A percentile compares a stretch with the other conserved stretches of the same genome.
Conservation (phyloP, 2,113 vertebrate species). For the Sinocyclocheilus maitianheensis region DNA sequence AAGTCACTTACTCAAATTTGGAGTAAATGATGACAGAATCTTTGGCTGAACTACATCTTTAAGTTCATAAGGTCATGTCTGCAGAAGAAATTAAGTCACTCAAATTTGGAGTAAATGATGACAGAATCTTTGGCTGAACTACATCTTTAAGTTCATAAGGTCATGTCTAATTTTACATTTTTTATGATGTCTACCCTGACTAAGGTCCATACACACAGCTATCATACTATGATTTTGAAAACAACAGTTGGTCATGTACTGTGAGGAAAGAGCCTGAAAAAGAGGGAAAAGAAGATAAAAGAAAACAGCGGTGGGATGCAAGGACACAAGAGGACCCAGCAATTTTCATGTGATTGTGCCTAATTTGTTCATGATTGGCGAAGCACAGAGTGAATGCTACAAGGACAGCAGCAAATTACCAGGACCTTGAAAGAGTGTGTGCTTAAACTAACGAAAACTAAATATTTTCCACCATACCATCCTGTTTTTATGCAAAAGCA, state of each 20-base stretch:
- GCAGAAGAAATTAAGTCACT: neutral
- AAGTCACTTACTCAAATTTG: neutral
- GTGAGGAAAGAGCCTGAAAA: slow-evolving; percentile 5
- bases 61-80: too few species aligned
- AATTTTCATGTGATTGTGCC: slow-evolving; percentile 1
- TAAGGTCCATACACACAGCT: neutral
- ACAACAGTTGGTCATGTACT: neutral
- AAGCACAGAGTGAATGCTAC: slow-evolving; percentile 20
- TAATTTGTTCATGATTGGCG: slow-evolving; percentile 32
- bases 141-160: too few species aligned
- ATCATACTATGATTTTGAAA: neutral
- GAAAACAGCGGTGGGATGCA: neutral
- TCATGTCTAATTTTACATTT: neutral
- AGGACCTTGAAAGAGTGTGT: neutral
- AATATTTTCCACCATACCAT: neutral
- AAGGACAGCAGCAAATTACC: slow-evolving; percentile 11
- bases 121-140: too few species aligned
- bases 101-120: too few species aligned
- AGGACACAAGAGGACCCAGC: slow-evolving; percentile 26
- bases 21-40: too few species aligned
- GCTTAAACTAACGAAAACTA: slow-evolving; percentile 4
- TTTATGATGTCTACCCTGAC: neutral
- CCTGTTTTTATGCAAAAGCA: slow-evolving; percentile 62
- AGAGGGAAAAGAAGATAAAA: neutral
- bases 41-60: too few species aligned